Evolutionary conservation across 1,140 invertebrate genomes (phyloP), one percentile per base, ranked within the genome.

Genomic region (Phthorimaea operculella): DNA sequence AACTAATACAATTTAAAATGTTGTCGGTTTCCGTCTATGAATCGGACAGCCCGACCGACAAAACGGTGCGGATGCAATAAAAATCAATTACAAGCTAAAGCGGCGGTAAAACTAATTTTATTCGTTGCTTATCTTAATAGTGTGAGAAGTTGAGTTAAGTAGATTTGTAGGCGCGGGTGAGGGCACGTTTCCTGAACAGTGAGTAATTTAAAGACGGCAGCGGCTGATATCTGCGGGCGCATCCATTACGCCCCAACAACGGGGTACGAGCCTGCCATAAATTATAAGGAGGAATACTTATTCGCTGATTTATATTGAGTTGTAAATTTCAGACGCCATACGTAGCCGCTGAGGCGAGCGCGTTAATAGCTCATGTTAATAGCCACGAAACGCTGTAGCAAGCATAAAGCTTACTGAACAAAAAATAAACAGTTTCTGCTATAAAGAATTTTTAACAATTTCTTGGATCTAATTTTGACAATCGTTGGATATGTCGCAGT

Each of bases 161-260:
- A 72, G 74, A 70, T 79, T 76, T 74, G 73, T 69, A 73, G 73
- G 68, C 68, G 70, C 59, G 67, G 69, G 63, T 74, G 70, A 74
- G 63, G 68, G 57, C 60, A 55, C 62, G 71, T 65, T 83, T 82
- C 80, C 79, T 75, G 69, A 70, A 63, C 63, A 59, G 67, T 79
- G 75, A 79, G 77, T 82, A 74, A 82, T 80, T 82, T 82, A 79
- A 78, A 79, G 78, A 77, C 76, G 67, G 60, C 58, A 55, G 62
- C 69, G 55, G 59, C 63, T 79, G 77, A 79, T 83, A 82, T 79
- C 81, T 84, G 68, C 63, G 68, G 68, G 63, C 67, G 70, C 76
- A 81, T 83, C 76, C 72, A 83, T 81, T 83, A 81, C 72, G 57
- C 60, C 47, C 60, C 66, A 71, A 74, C 72, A 76, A 72, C 70